Conservation (phyloP, 35 echinoderm and acorn worm species). For the Ptychodera flava region DNA sequence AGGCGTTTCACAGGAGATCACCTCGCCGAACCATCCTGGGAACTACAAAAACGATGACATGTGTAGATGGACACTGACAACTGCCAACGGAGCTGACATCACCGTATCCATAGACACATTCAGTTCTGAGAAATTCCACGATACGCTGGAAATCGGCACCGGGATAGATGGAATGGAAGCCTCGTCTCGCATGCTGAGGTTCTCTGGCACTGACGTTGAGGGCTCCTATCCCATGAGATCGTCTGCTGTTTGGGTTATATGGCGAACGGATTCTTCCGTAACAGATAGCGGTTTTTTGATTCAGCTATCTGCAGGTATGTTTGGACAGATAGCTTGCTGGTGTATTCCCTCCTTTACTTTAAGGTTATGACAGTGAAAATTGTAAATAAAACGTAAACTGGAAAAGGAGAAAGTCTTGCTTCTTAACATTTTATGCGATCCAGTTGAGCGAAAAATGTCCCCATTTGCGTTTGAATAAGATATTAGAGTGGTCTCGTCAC, state of each 20-base stretch:
- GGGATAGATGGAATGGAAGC: background rate
- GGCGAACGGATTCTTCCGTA: background rate
- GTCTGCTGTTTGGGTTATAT: background rate
- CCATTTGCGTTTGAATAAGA: too few species aligned
- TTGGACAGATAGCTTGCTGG: too few species aligned
- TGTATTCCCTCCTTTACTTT: too few species aligned
- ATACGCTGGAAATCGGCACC: background rate
- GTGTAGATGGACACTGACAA: conserved; percentile 58
- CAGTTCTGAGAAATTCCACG: background rate
- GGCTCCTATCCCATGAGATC: background rate
- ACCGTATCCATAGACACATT: background rate
- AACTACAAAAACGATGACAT: conserved; percentile 79
- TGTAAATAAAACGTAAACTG: too few species aligned
- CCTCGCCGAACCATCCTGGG: conserved; percentile 73
- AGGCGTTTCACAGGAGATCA: conserved; percentile 6
- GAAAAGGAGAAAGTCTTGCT: too few species aligned
- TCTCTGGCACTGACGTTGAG: background rate
- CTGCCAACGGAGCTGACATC: background rate
- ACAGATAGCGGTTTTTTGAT: background rate
- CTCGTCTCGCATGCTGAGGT: background rate
- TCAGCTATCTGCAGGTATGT: background rate
- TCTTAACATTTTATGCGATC: too few species aligned
- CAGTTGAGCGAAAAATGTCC: too few species aligned
- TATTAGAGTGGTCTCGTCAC: too few species aligned
- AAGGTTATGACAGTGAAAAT: too few species aligned